These are phyloP conservation scores for Apocrypta bakeri DNA, from an alignment of 1,140 invertebrate genomes.

Conservation along the genomic window DNA sequence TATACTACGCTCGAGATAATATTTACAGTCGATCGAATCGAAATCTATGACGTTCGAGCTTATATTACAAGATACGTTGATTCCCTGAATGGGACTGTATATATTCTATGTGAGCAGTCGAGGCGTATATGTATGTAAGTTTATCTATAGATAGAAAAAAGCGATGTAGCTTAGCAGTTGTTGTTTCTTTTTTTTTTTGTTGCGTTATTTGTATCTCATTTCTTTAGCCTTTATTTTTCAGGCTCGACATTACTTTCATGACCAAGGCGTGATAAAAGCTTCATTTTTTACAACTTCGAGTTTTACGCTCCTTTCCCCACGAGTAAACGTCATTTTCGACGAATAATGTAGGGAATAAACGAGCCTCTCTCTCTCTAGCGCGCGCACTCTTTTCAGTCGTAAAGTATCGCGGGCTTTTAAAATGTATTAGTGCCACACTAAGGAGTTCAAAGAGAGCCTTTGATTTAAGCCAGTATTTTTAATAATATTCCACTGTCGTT, in stretches of 20 bases:
- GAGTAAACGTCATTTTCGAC: background rate
- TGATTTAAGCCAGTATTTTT: background rate
- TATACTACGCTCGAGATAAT: slow-evolving; percentile 1
- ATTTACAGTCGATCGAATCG: background rate
- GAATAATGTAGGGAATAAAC: background rate
- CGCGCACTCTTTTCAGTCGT: background rate
- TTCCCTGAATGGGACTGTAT: background rate
- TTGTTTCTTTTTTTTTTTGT: background rate
- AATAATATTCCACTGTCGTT: background rate
- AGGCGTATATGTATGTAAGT: too few species aligned
- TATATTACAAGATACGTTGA: background rate
- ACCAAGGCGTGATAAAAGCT: background rate
- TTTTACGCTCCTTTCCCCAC: background rate
- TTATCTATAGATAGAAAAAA: too few species aligned
- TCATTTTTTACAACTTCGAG: background rate
- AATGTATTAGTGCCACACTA: background rate
- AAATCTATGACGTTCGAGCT: background rate
- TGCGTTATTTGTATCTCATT: background rate
- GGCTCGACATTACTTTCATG: background rate
- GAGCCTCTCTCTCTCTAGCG: too few species aligned
- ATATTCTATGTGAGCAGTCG: too few species aligned
- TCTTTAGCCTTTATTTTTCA: background rate
- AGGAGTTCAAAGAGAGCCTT: background rate
- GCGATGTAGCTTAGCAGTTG: too few species aligned
- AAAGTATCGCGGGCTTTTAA: background rate